Evolutionary conservation across 2,888 invertebrate species (phyloP), one percentile per base, ranked within the genome.

Genomic region (Megaustenia siamemsis): DNA sequence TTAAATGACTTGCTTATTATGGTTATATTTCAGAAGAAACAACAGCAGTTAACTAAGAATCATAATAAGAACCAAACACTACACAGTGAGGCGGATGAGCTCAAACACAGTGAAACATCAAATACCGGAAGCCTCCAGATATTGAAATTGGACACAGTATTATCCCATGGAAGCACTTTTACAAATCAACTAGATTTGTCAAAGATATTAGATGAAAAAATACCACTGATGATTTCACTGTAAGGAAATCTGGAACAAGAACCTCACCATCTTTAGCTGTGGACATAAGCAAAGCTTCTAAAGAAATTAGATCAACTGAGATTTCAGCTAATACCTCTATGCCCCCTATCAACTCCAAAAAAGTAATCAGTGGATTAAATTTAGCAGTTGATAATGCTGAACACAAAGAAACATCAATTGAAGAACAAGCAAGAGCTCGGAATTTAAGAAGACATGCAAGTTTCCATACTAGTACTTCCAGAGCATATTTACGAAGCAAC

Each of bases 391-490:
- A 21, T 21, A 69, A 43, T 32, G 28, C 40, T 28, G 71, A 43
- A 24, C 68, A 60, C 28, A 77, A 24, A 45, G 80, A 84, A n/a
- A 79, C 21, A 0, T 18, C 78, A n/a, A 45, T 80, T 66, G 80
- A 80, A n/a, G 83, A 84, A 32, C 78, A 84, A 53, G 83, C 83
- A 60, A 68, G 83, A 66, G 60, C 45, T 8, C 60, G 84, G 28
- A 80, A 66, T 49, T 60, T 84, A 40, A 79, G 73, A 73, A 38
- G 75, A 28, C 84, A 84, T 4, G 45, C 60, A 35, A 80, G 75
- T 68, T 76, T 84, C 2, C 69, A 38, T 32, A 53, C 45, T 8
- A 35, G 35, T 28, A n/a, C 81, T 8, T 12, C 56, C 6, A 53
- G 49, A 40, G 28, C 24, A 35, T n/a, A 82, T 56, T 12, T 49